A percentile compares a stretch with the other conserved stretches of the same genome.
These are phyloP conservation scores for Rhinolophus ferrumequinum DNA, from an alignment of 2,113 vertebrate species.

Conservation along the genomic window DNA sequence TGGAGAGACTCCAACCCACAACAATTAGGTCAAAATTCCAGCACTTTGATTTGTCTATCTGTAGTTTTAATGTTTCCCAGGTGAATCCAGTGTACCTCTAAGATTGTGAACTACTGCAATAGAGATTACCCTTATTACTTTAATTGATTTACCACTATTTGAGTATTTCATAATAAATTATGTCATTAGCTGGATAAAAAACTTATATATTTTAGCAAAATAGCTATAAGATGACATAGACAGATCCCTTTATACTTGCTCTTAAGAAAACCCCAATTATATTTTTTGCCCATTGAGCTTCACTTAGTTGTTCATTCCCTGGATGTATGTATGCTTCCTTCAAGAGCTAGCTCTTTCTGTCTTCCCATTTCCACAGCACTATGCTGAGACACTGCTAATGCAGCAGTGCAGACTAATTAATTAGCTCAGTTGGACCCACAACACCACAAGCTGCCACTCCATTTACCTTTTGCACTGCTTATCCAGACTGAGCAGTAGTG, in stretches of 20 bases:
- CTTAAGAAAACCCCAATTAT: not conserved
- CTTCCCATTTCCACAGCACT: constrained; percentile 35
- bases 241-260: not conserved
- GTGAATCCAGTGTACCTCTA: not conserved
- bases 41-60: not conserved
- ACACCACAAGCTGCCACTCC: constrained; percentile 58
- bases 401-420: constrained; percentile 78
- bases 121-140: not conserved
- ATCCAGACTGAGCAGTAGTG: constrained; percentile 56
- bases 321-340: not conserved
- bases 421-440: constrained; percentile 70
- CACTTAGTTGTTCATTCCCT: not conserved
- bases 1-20: not conserved
- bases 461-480: constrained; percentile 71
- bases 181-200: not conserved
- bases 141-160: not conserved
- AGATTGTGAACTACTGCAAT: not conserved
- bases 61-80: not conserved
- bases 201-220: not conserved
- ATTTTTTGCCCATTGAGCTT: not conserved
- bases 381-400: constrained; percentile 34
- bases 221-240: not conserved
- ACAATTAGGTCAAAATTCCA: not conserved
- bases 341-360: not conserved
- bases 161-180: not conserved